phyloP scores from a whole-genome alignment of 1,140 invertebrate species.

The Cotesia glomerata region DNA sequence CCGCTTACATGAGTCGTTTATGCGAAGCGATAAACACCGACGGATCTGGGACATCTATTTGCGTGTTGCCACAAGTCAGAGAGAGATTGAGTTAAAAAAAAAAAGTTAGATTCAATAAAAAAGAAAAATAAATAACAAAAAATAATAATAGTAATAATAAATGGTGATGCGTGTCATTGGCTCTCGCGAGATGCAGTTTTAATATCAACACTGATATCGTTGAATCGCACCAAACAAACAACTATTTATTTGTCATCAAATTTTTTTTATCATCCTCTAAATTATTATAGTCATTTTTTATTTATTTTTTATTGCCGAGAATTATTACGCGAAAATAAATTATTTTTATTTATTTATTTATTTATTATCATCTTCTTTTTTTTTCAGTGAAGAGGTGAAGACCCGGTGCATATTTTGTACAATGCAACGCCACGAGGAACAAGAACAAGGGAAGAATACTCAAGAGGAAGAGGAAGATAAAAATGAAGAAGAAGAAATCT shows the following conservation, averaged over 20 bases:
- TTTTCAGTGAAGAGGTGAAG: no score
- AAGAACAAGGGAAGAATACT: no score
- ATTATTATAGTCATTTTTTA: no score
- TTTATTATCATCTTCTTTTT: no score
- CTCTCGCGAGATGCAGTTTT: conserved; percentile 6
- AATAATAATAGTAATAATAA: conserved; percentile 4
- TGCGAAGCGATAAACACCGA: conserved; percentile 32
- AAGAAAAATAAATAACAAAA: neutral
- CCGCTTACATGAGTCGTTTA: conserved; percentile 23
- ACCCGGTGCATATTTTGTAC: no score
- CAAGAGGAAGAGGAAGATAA: no score
- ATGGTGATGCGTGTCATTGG: conserved; percentile 13
- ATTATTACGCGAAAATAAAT: no score
- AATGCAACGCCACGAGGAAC: no score
- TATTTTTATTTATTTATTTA: no score
- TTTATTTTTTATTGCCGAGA: no score
- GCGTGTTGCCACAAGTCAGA: conserved; percentile 24
- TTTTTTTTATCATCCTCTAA: neutral
- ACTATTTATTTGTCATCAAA: conserved; percentile 2
- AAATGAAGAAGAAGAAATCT: no score
- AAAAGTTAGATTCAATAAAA: neutral
- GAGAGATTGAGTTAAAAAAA: conserved; percentile 19
- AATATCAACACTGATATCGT: conserved; percentile 5
- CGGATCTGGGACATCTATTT: conserved; percentile 36
- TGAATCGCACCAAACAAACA: neutral